Base-by-base conservation (phyloP, 2,797 vertebrate genomes). In the Pseudochromis fuscus region DNA sequence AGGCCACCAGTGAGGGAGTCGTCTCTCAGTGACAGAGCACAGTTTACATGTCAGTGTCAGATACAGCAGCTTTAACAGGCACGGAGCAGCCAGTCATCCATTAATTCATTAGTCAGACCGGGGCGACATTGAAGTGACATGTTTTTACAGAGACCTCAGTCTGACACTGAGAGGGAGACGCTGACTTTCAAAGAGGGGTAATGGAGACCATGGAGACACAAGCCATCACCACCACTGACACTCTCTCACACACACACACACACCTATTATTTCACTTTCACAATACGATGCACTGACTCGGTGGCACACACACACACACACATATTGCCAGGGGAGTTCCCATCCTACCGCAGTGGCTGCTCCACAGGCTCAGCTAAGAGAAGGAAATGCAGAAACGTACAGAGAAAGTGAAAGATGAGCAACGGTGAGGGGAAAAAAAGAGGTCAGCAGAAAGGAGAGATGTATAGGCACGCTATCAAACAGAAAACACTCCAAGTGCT, bases 331-430 rank as follows among this genome's bases (percentile, higher is more conserved):
- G 91, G 86, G 86, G 86, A 90, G 92, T 92, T 88, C 88, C 91
- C 87, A 85, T 95, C 94, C 94, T 95, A 95, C 94, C 94, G 94
- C 93, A 94, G 90, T 76, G 94, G 89, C 87, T 93, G 93, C 89
- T 95, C 94, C 94, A 94, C 88, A 88, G 93, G 94, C 91, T 95
- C 94, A 91, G 94, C 94, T 95, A 90, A 88, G 91, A 93, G 88
- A 93, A 75, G 78, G 84, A 91, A 87, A 93, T 64, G 92, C 88
- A 94, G 91, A 93, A 89, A 93, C 60, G 90, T 77, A 92, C 79
- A 95, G 89, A 93, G 87, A 94, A 85, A 92, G 87, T 86, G 82
- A 93, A 86, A 91, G 90, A 87, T 88, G 87, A 93, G 90, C 90
- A 90, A 87, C 79, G 66, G 76, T 76, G 55, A 86, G 70, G 59